Evolutionary conservation across 1,140 invertebrate genomes (phyloP).

Genomic region (Drosophila pectinifera): DNA sequence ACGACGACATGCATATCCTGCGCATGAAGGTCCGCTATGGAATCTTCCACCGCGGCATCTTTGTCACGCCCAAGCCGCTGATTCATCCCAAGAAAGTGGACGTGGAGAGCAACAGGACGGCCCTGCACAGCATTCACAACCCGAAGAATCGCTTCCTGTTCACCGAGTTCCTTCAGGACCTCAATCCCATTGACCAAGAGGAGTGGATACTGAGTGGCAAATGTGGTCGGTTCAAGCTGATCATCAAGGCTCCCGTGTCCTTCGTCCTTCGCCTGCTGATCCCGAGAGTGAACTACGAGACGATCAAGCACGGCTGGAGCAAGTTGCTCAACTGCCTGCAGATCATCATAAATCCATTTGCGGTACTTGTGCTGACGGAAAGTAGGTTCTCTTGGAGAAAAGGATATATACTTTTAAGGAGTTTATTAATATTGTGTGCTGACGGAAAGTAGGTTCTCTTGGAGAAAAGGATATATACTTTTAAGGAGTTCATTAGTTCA

Average conservation of each 20-base stretch:
- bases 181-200: conserved; percentile 47
- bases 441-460: too few relatives aligned
- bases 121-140: conserved; percentile 30
- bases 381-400: conserved; percentile 18
- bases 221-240: not conserved
- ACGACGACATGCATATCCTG: conserved; percentile 21
- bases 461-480: not conserved
- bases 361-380: conserved; percentile 6
- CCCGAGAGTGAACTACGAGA: conserved; percentile 51
- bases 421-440: too few relatives aligned
- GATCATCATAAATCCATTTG: conserved; percentile 51
- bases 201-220: conserved; percentile 17
- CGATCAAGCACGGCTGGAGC: conserved; percentile 63
- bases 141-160: conserved; percentile 39
- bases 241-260: conserved; percentile 26
- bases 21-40: not conserved
- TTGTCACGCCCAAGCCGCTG: conserved; percentile 1
- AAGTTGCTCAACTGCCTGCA: conserved; percentile 67
- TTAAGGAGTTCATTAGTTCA: too few relatives aligned
- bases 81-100: not conserved
- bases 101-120: not conserved
- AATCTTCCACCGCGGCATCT: not conserved
- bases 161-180: conserved; percentile 19
- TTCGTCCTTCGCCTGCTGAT: conserved; percentile 27
- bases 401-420: too few relatives aligned